Percentiles rank a stretch among this genome's conserved stretches.
Conservation (phyloP, 2,113 vertebrate species). For the Ciconia maguari region DNA sequence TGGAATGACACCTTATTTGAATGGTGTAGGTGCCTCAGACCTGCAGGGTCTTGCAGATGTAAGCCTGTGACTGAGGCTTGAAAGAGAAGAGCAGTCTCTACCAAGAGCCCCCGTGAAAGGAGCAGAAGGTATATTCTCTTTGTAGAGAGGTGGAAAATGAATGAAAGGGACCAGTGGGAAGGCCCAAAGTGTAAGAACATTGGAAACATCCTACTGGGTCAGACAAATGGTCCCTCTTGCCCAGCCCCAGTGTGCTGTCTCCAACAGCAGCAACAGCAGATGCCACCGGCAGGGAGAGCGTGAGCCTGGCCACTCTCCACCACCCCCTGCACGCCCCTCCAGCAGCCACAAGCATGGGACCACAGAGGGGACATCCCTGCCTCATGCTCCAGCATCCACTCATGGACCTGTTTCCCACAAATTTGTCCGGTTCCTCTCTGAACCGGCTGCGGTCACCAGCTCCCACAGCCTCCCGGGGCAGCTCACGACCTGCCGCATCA, state of each 20-base stretch:
- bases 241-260: fast-evolving
- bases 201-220: background rate
- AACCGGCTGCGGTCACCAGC: fast-evolving
- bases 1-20: background rate
- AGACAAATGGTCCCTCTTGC: fast-evolving
- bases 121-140: background rate
- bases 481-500: fast-evolving
- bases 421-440: no score
- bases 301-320: background rate
- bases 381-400: background rate
- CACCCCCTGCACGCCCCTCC: background rate
- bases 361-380: background rate
- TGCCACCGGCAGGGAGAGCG: fast-evolving
- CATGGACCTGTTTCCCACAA: fast-evolving
- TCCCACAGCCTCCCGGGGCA: fast-evolving
- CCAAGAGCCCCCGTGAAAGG: background rate
- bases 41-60: background rate
- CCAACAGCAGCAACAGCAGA: background rate
- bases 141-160: background rate
- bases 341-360: fast-evolving
- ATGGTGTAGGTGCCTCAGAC: background rate
- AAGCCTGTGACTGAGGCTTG: background rate
- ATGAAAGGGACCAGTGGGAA: background rate
- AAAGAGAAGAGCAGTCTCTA: background rate
- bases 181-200: background rate